phyloP scores from a whole-genome alignment of 2,888 invertebrate genomes.

The Catocala fraxini region DNA sequence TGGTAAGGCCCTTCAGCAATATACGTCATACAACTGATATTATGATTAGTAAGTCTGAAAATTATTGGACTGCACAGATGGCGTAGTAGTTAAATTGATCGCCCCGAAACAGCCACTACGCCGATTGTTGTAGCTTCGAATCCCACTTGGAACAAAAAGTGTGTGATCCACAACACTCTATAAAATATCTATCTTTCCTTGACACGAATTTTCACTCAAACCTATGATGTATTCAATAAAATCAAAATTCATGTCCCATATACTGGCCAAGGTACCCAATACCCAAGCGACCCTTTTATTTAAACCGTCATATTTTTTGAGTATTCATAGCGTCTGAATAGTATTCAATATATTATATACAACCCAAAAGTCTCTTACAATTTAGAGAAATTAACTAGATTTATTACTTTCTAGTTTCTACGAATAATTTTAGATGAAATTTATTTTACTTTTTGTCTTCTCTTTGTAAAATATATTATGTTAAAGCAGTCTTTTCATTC shows the following conservation, averaged over 20 bases:
- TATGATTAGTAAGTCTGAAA: too few species aligned
- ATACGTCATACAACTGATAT: too few species aligned
- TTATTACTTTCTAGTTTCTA: background rate
- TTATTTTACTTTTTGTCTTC: too few species aligned
- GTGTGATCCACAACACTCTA: too few species aligned
- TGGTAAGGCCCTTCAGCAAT: too few species aligned
- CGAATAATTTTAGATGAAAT: background rate
- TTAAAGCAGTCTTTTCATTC: too few species aligned
- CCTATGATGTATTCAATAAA: slow-evolving; percentile 18
- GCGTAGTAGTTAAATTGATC: too few species aligned
- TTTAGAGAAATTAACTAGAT: background rate
- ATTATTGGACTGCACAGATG: too few species aligned
- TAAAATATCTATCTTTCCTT: background rate
- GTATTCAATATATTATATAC: slow-evolving; percentile 7
- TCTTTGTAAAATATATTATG: too few species aligned
- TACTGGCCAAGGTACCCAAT: slow-evolving; percentile 3
- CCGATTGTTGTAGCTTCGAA: too few species aligned
- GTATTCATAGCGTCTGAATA: slow-evolving; percentile 7
- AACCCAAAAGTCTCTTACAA: background rate
- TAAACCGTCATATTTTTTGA: slow-evolving; percentile 20
- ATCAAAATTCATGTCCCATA: slow-evolving; percentile 7
- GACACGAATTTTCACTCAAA: slow-evolving; percentile 1
- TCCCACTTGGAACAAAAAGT: too few species aligned
- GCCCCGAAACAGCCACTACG: too few species aligned
- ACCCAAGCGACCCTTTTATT: slow-evolving; percentile 21